A percentile compares a stretch with the other conserved stretches of the same genome.
These are phyloP conservation scores for Drosophila setifemur DNA, from an alignment of 1,140 invertebrate species.

Conservation along the genomic window DNA sequence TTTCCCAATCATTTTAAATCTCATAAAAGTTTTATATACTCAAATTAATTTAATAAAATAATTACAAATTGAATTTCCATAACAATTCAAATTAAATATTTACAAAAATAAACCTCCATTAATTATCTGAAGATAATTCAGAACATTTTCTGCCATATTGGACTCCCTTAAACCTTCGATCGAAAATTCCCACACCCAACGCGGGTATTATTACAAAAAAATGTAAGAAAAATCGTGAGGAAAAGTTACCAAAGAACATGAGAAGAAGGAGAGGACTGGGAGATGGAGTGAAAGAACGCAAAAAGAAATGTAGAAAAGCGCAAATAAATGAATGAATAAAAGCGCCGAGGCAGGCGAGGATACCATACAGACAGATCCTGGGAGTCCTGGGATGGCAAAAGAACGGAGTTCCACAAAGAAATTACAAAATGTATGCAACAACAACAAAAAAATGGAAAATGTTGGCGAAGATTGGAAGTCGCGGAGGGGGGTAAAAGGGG, in stretches of 20 bases:
- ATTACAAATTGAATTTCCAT: too few species aligned
- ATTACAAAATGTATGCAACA: slow-evolving; percentile 68
- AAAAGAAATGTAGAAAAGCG: slow-evolving; percentile 55
- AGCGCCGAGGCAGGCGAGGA: slow-evolving; percentile 32
- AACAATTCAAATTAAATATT: too few species aligned
- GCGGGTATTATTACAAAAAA: slow-evolving; percentile 39
- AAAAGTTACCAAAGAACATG: slow-evolving; percentile 57
- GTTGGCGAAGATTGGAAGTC: not conserved
- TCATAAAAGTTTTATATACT: too few species aligned
- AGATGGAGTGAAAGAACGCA: slow-evolving; percentile 11
- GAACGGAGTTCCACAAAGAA: slow-evolving; percentile 58
- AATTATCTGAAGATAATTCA: too few species aligned
- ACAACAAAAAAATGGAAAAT: slow-evolving; percentile 21
- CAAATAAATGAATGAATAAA: slow-evolving; percentile 81
- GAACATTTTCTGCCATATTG: not conserved
- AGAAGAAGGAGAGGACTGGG: slow-evolving; percentile 15
- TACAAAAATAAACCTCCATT: too few species aligned
- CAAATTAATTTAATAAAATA: too few species aligned
- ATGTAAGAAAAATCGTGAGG: slow-evolving; percentile 26
- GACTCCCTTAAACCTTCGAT: slow-evolving; percentile 14
- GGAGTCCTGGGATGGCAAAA: slow-evolving; percentile 2
- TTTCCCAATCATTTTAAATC: too few species aligned
- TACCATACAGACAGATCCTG: slow-evolving; percentile 11
- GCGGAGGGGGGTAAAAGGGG: not conserved
- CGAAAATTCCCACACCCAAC: slow-evolving; percentile 22